These are phyloP conservation scores for Chelidonichthys spinosus DNA, from an alignment of 2,797 vertebrate genomes.

Conservation along the genomic window DNA sequence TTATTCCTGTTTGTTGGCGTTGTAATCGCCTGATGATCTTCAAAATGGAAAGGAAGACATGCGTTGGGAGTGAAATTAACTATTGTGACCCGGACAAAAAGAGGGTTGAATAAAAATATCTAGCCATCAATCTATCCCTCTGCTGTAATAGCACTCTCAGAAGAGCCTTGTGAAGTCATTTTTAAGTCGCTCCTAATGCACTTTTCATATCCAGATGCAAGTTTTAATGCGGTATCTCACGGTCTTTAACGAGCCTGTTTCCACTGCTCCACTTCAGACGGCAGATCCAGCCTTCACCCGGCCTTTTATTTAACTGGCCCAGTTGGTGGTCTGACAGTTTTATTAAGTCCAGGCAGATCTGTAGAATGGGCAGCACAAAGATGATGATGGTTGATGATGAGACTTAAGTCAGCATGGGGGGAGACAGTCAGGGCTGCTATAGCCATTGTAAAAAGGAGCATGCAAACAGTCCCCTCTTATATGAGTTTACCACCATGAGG, in stretches of 20 bases:
- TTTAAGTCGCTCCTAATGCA: constrained; percentile 27
- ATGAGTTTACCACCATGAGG: constrained; percentile 56
- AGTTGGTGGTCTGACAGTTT: constrained; percentile 71
- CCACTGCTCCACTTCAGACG: constrained; percentile 37
- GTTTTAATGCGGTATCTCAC: constrained; percentile 54
- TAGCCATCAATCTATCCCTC: neutral
- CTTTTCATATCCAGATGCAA: constrained; percentile 32
- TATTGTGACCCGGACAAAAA: neutral
- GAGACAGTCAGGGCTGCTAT: constrained; percentile 64
- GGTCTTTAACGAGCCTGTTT: constrained; percentile 48
- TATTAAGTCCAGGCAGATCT: constrained; percentile 67
- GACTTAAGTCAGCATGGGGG: constrained; percentile 69
- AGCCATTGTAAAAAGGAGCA: constrained; percentile 53
- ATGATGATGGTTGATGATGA: constrained; percentile 57
- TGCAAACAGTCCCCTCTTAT: constrained; percentile 54
- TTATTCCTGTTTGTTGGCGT: neutral
- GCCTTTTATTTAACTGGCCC: constrained; percentile 69
- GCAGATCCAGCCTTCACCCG: constrained; percentile 28
- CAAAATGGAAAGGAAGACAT: neutral
- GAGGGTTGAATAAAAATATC: neutral
- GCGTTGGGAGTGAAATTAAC: neutral
- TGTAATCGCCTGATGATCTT: neutral
- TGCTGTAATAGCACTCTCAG: constrained; percentile 8
- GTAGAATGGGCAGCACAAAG: constrained; percentile 44
- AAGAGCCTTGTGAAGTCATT: constrained; percentile 17